Evolutionary conservation across 2,888 invertebrate genomes (phyloP), one percentile per base, ranked within the genome.

Genomic region (Callosobruchus maculatus): DNA sequence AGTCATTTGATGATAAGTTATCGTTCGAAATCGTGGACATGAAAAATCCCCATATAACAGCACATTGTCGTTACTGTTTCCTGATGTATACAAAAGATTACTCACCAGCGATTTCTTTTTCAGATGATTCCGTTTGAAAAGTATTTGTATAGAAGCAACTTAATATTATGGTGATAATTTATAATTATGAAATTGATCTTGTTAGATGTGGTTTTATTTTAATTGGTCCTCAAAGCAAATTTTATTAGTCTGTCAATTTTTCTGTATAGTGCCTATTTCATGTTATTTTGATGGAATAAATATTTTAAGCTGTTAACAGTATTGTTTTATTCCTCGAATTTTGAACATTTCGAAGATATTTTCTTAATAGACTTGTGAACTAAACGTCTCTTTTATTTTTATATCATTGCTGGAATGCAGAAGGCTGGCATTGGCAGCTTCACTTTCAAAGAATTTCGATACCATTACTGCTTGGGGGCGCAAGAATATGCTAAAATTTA

Each of bases 61-160:
- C 2, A 20, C 20, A 20, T 2, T 72, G 30, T 49, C 9, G 7
- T 22, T 26, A 13, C 5, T n/a, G 26, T 22, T 71, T 9, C 21
- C 26, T 68, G 20, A 5, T 31, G 4, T 22, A 67, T 70, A 68
- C 22, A 18, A n/a, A 66, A 68, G 20, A 67, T 70, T 71, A 67
- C 30, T 72, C 21, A 71, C 76, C 78, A 80, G 70, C 79, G 70
- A 49, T 49, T 49, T 49, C 49, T 49, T 49, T 84, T 84, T 78
- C 79, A 85, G 85, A 85, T 80, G 85, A 84, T 80, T 84, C 84
- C 71, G 84, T 85, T 77, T 85, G 82, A 84, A 76, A 74, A 74
- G 72, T 75, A 72, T 49, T 72, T 72, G 70, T 49, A 67, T 73
- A 73, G 7, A 73, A 68, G 74, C 71, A 76, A 79, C 77, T 77